A percentile compares a stretch with the other conserved stretches of the same genome.
These are phyloP conservation scores for Lates calcarifer DNA, from an alignment of 2,113 vertebrate genomes.

Conservation along the genomic window DNA sequence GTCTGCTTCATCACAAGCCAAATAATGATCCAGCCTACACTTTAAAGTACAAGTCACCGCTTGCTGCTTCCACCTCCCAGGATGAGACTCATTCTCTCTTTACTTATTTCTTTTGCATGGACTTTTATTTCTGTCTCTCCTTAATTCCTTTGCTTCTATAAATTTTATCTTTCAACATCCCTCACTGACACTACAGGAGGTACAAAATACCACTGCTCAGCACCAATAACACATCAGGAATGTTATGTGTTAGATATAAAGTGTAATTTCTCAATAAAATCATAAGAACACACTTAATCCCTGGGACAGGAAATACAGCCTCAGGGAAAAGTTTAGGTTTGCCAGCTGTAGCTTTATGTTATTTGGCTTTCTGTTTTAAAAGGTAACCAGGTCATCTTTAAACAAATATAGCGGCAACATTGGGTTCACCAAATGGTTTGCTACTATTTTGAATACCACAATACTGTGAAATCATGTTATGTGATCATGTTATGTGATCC, in stretches of 20 bases:
- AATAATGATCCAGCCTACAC: constrained; percentile 39
- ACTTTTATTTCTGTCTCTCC: constrained; percentile 23
- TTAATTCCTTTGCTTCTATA: background rate
- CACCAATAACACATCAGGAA: background rate
- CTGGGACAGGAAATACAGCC: background rate
- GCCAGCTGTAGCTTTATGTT: background rate
- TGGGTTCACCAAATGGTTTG: background rate
- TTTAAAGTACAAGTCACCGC: constrained; percentile 54
- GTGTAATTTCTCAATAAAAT: background rate
- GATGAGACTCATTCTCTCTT: constrained; percentile 29
- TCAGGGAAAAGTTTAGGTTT: background rate
- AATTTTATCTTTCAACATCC: constrained; percentile 9
- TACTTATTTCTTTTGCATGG: constrained; percentile 49
- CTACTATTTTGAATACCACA: background rate
- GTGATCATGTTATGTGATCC: constrained; percentile 10
- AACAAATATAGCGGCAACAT: background rate
- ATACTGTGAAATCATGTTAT: background rate
- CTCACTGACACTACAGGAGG: background rate
- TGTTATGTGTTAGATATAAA: background rate
- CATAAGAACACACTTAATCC: background rate
- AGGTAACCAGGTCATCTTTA: background rate
- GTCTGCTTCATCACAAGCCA: constrained; percentile 59
- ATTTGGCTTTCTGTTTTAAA: background rate
- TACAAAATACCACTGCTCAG: constrained; percentile 3
- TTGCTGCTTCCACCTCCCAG: constrained; percentile 61